Conservation (phyloP, 2,113 vertebrate species). For the Terrapene triunguis region DNA sequence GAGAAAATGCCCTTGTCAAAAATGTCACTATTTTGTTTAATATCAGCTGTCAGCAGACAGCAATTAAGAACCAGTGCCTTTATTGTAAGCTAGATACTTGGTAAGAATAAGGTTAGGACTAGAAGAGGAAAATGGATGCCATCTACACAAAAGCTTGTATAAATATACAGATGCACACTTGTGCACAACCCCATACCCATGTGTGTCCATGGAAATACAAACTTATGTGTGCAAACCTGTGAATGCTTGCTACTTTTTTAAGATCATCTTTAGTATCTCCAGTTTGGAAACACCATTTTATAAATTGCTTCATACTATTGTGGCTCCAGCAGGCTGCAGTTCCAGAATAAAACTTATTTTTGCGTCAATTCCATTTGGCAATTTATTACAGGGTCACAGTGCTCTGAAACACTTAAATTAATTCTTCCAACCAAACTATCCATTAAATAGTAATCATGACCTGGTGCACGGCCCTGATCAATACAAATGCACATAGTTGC, state of each 20-base stretch:
- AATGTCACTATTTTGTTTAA: background rate
- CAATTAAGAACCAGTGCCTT: background rate
- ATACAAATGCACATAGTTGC: constrained; percentile 66
- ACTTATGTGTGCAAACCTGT: accelerated
- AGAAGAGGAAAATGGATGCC: background rate
- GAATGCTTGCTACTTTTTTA: background rate
- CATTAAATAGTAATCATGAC: constrained; percentile 71
- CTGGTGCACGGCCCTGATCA: constrained; percentile 70
- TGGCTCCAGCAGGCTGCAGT: background rate
- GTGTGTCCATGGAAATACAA: accelerated
- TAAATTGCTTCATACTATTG: background rate
- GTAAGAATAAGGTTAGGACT: background rate
- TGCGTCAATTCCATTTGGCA: background rate
- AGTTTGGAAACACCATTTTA: background rate
- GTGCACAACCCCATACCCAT: background rate
- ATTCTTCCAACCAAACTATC: constrained; percentile 58
- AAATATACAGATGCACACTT: background rate
- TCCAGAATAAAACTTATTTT: constrained; percentile 50
- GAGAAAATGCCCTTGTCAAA: background rate
- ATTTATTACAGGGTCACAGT: constrained; percentile 47
- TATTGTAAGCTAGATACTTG: background rate
- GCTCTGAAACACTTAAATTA: constrained; percentile 52
- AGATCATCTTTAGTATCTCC: background rate
- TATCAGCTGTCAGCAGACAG: background rate
- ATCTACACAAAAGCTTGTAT: background rate